Evolutionary conservation across 2,113 vertebrate genomes (phyloP).

Genomic region (Monopterus albus): DNA sequence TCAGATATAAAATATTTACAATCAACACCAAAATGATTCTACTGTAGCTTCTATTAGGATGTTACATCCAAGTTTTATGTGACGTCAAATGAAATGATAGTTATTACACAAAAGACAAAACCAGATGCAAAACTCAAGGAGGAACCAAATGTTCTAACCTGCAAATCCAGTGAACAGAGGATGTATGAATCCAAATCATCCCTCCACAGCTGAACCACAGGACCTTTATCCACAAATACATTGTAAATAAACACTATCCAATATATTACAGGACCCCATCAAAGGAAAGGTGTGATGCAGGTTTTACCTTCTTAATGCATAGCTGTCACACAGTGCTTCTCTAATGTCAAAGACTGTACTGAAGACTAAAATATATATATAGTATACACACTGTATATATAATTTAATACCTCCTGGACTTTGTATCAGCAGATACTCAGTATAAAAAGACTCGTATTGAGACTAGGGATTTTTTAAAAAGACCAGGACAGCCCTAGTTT

Average conservation of each 20-base stretch:
- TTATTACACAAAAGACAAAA: neutral
- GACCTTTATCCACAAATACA: neutral
- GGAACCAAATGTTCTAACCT: neutral
- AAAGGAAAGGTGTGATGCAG: neutral
- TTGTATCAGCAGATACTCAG: neutral
- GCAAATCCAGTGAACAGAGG: neutral
- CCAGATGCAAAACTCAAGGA: neutral
- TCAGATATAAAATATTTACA: conserved; percentile 14
- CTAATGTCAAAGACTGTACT: too few relatives aligned
- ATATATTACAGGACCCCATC: neutral
- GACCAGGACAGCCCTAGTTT: neutral
- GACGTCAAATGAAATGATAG: neutral
- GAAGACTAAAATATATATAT: too few relatives aligned
- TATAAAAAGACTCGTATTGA: neutral
- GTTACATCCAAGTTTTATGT: neutral
- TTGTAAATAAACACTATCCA: neutral
- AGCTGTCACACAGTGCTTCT: too few relatives aligned
- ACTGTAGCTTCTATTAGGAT: neutral
- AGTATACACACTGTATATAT: neutral
- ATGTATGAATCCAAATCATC: neutral
- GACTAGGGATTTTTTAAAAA: too few relatives aligned
- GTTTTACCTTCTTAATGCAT: too few relatives aligned
- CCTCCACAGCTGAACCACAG: neutral
- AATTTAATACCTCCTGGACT: neutral
- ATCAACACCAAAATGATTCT: neutral